A percentile compares a stretch with the other conserved stretches of the same genome.
phyloP scores from a whole-genome alignment of 2,797 vertebrate species.

The Anabacerthia variegaticeps region DNA sequence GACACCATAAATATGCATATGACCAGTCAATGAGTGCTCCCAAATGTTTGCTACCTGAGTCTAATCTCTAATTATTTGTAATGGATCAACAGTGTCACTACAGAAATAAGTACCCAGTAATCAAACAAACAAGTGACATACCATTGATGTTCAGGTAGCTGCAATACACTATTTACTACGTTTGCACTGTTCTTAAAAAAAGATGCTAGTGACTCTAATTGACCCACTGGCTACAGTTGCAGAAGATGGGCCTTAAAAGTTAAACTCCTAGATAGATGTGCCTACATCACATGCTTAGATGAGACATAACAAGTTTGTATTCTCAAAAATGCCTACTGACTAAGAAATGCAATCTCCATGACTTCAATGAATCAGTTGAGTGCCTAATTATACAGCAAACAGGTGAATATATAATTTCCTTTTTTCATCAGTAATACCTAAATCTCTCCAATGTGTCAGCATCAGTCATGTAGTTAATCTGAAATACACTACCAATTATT shows the following conservation, averaged over 20 bases:
- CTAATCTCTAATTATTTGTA: not conserved
- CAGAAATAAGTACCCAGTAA: not conserved
- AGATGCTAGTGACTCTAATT: not conserved
- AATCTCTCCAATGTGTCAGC: not conserved
- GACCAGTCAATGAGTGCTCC: not conserved
- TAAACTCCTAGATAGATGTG: not conserved
- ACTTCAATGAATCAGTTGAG: not conserved
- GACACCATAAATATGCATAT: not conserved
- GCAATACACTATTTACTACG: not conserved
- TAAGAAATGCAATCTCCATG: not conserved
- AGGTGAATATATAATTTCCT: not conserved
- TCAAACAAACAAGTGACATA: not conserved
- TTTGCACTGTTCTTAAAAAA: not conserved
- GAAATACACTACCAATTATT: not conserved
- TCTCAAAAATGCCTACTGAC: not conserved
- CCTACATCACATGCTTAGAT: not conserved
- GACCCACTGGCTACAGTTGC: not conserved
- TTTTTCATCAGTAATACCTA: not conserved
- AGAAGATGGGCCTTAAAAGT: not conserved
- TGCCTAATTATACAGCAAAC: not conserved
- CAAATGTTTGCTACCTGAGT: not conserved
- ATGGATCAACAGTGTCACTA: not conserved
- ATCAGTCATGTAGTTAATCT: not conserved
- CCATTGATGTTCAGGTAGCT: not conserved
- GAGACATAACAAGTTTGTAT: not conserved